Conservation (phyloP, 2,113 vertebrate genomes). For the Morone saxatilis region DNA sequence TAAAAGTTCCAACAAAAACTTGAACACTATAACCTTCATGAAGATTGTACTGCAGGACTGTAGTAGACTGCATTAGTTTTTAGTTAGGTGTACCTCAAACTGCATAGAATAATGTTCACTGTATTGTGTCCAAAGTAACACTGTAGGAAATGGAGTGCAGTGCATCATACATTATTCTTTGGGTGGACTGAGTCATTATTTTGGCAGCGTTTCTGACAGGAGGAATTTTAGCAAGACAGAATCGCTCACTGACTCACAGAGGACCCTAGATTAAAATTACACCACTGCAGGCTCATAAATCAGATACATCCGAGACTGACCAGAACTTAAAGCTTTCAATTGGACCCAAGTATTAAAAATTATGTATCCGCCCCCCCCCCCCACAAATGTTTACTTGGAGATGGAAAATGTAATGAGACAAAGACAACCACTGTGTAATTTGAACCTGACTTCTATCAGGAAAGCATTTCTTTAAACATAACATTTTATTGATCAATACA, state of each 20-base stretch:
- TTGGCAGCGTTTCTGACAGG: constrained; percentile 20
- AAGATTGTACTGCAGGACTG: too few species aligned
- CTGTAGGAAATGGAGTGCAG: not conserved
- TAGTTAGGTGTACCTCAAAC: not conserved
- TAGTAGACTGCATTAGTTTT: not conserved
- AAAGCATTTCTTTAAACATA: not conserved
- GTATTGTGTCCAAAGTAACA: not conserved
- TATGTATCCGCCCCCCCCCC: too few species aligned
- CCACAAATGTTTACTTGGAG: too few species aligned
- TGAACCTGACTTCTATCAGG: not conserved
- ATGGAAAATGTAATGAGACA: not conserved
- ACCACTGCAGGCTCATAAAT: not conserved
- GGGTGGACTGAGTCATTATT: constrained; percentile 22
- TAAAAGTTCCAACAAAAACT: not conserved
- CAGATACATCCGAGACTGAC: too few species aligned
- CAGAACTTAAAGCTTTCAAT: not conserved
- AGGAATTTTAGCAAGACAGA: constrained; percentile 13
- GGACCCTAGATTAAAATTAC: not conserved
- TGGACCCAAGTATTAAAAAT: not conserved
- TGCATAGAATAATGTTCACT: not conserved
- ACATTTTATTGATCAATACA: too few species aligned
- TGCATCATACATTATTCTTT: not conserved
- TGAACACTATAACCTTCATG: not conserved
- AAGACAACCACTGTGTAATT: too few species aligned
- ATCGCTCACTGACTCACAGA: not conserved